Evolutionary conservation across 2,888 invertebrate genomes (phyloP), one percentile per base, ranked within the genome.

Genomic region (Acrobasis consociella): DNA sequence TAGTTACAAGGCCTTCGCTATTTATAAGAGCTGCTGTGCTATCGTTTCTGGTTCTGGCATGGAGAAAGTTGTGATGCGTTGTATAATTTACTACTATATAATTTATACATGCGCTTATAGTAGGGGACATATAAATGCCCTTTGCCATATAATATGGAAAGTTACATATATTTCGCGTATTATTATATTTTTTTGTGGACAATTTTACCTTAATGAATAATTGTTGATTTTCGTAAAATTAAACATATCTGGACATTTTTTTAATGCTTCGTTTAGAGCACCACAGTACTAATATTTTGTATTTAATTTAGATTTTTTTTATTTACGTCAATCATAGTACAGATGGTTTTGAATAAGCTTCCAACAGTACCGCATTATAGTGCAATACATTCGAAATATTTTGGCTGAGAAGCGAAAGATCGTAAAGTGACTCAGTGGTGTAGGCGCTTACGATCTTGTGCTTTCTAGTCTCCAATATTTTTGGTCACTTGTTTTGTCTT

Each of bases 1-100:
- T 89, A 89, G 86, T 82, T 82, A 85, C 85, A 90, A 81, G 91
- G 91, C 91, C 91, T 91, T 83, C 83, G 74, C 75, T 89, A 87
- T 83, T 78, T 67, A 87, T 84, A 85, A 82, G 73, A 83, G 82
- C 79, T 83, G 86, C 85, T 85, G 78, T 82, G 85, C 82, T 76
- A 79, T 76, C 76, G 74, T 81, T 75, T 64, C 78, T 81, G 81
- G 76, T 77, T 74, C 77, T 85, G 82, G 83, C 83, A 82, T 83
- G 78, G 78, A 80, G 65, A 71, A 73, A 79, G 82, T 85, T 83
- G 84, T 85, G 83, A 86, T 82, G 80, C 79, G 70, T 79, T 77
- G 73, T 75, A 79, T 82, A 76, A 72, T 78, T 83, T 79, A 72
- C 73, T 64, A 67, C 65, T 65, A 65, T 61, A 72, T 62, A 60